phyloP scores from a whole-genome alignment of 2,888 invertebrate species.

The Drosophila siamana region DNA sequence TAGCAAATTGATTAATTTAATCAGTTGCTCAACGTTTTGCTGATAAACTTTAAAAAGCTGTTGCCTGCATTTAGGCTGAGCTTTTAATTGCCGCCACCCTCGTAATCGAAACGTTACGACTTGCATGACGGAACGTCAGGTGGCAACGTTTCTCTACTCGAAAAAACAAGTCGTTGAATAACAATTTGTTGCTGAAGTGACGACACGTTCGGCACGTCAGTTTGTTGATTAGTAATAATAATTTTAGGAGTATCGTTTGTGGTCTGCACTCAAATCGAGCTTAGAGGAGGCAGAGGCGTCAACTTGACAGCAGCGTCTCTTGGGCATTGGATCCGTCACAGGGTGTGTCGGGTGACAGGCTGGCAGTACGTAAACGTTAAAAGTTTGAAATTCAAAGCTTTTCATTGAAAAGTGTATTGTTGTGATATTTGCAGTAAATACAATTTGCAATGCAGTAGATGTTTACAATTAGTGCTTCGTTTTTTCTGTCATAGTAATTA shows the following conservation, averaged over 20 bases:
- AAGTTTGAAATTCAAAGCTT: background rate
- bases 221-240: background rate
- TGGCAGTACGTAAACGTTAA: background rate
- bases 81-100: background rate
- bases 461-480: background rate
- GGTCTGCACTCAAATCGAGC: background rate
- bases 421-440: background rate
- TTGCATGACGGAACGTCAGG: background rate
- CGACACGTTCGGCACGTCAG: background rate
- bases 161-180: background rate
- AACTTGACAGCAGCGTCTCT: conserved; percentile 4
- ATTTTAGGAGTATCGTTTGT: background rate
- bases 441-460: background rate
- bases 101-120: background rate
- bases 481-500: background rate
- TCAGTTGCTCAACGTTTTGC: conserved; percentile 11
- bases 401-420: background rate
- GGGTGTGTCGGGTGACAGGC: conserved; percentile 4
- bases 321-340: background rate
- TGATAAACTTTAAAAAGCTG: conserved; percentile 4
- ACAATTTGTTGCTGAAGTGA: background rate
- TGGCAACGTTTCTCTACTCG: background rate
- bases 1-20: conserved; percentile 38
- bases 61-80: conserved; percentile 49
- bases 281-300: no score